Base-by-base conservation (phyloP, 2,888 invertebrate genomes). In the Stenchaetothrips biformis region DNA sequence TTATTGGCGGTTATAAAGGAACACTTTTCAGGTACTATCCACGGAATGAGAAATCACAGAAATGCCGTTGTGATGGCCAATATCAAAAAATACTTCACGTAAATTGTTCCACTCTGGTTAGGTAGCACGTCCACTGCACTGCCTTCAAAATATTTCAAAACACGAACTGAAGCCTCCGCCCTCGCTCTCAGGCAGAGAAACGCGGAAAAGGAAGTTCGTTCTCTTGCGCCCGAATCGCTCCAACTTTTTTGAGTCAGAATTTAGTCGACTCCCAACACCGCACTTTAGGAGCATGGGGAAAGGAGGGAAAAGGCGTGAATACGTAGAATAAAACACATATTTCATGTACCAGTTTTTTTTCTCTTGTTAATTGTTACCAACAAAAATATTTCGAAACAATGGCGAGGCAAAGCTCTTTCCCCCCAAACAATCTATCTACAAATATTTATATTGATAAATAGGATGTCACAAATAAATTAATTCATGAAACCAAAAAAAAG, bases 1-100 rank as follows among this genome's bases (percentile, higher is more conserved):
- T 25, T 74, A 25, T 7, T 21, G 11, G 25, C 25, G 25, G 7
- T 25, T 74, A 25, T 7, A 74, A 74, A 25, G 67, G 11, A 25
- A 21, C 25, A 25, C 21, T 74, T 74, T 74, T 25, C 67, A 74
- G 67, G 67, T 74, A 21, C 67, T 8, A 25, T 11, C 67, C 67
- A 25, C 25, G 21, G 67, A 74, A 74, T 74, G 25, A 25, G 67
- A 21, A 74, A 74, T 74, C 67, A 25, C 67, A 74, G 67, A 74
- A 25, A n/a, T 74, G 11, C 67, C 67, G 25, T 74, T 21, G 67
- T 74, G 25, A 74, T 21, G 67, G 67, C 21, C n/a, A 74, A 74
- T 74, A 21, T 74, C 67, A 25, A 74, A 74, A 74, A 74, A 74
- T 74, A 74, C 67, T 74, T 74, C 67, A 74, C 7, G 67, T 25